Conservation (phyloP, 2,888 invertebrate species). For the Drosophila quinaria region DNA sequence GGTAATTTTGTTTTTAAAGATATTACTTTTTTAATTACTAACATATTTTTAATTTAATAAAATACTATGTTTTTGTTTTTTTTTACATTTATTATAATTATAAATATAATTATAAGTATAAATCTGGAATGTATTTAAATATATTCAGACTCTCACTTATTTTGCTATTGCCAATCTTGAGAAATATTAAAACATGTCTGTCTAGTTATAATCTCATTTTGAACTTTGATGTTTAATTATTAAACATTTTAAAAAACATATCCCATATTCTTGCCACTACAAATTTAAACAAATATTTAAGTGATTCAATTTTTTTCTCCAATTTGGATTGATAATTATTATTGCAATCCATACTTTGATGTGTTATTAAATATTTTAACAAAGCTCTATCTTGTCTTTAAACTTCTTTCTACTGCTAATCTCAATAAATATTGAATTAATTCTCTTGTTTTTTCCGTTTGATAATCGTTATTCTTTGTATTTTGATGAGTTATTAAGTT, state of each 20-base stretch:
- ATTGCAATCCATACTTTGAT: neutral
- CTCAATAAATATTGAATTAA: neutral
- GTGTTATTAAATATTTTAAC: slow-evolving; percentile 31
- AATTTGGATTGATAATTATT: neutral
- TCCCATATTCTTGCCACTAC: neutral
- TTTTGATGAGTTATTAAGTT: slow-evolving; percentile 31
- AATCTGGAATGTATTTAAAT: too few species aligned
- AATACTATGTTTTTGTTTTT: too few species aligned
- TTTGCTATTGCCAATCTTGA: neutral
- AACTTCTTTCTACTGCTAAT: neutral
- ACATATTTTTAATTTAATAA: too few species aligned
- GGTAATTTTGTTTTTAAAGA: neutral
- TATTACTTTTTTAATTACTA: neutral
- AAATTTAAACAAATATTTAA: neutral
- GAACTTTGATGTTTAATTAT: slow-evolving; percentile 9
- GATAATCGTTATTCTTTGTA: neutral
- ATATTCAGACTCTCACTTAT: neutral
- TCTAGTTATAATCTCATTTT: neutral
- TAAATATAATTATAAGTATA: too few species aligned
- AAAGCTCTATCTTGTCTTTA: neutral
- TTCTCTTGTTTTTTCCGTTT: neutral
- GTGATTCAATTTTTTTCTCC: neutral
- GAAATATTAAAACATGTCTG: neutral
- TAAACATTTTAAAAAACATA: slow-evolving; percentile 8
- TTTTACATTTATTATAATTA: too few species aligned